A percentile compares a stretch with the other conserved stretches of the same genome.
Conservation (phyloP, 2,888 invertebrate species). For the Pammene aurita region DNA sequence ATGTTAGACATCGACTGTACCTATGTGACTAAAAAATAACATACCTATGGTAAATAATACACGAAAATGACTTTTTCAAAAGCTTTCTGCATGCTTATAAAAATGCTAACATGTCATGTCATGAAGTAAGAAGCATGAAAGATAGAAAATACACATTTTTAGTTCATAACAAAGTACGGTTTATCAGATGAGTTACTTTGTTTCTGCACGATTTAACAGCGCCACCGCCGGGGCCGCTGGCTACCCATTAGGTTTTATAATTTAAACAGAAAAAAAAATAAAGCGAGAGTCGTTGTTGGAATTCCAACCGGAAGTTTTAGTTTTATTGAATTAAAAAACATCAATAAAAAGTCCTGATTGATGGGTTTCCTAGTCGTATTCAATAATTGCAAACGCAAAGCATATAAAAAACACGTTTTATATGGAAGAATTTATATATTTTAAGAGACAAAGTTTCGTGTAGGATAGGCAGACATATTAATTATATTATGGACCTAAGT, state of each 20-base stretch:
- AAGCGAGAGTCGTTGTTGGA: neutral
- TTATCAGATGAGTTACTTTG: constrained; percentile 28
- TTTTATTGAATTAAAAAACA: neutral
- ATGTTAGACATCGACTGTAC: no score
- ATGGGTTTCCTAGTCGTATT: no score
- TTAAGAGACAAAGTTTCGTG: no score
- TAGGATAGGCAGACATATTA: no score
- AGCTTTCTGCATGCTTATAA: neutral
- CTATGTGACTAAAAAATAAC: no score
- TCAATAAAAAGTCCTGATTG: no score
- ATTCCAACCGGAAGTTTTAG: neutral
- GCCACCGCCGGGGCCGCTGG: constrained; percentile 4
- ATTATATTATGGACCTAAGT: no score
- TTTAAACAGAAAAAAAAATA: constrained; percentile 13
- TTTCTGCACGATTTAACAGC: constrained; percentile 34
- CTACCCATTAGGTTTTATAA: constrained; percentile 20
- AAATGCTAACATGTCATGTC: constrained; percentile 1
- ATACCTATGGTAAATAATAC: no score
- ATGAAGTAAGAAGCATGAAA: constrained; percentile 11
- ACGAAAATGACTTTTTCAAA: no score
- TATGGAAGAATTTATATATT: no score
- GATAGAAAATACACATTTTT: neutral
- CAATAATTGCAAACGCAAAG: no score
- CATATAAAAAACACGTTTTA: no score
- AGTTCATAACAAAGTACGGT: constrained; percentile 28